These are phyloP conservation scores for Sphenopsis melanotis DNA, from an alignment of 2,797 vertebrate species.

Conservation along the genomic window DNA sequence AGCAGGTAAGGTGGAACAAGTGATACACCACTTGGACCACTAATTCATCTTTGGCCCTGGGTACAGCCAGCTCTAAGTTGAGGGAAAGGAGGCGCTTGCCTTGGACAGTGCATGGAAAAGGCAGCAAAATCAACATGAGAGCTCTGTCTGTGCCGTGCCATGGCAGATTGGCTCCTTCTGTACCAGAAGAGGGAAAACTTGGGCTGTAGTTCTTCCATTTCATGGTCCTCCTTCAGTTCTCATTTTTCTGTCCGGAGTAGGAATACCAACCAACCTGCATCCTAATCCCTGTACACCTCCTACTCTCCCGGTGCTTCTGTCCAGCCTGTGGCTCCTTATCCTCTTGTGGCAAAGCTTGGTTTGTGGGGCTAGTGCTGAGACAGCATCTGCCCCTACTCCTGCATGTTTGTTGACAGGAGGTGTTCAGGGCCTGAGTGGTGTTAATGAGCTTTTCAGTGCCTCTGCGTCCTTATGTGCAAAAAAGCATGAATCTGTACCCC, in stretches of 20 bases:
- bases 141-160: background rate
- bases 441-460: background rate
- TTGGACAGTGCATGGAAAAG: background rate
- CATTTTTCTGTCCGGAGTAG: background rate
- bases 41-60: background rate
- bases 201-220: background rate
- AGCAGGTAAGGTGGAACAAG: background rate
- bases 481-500: background rate
- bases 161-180: background rate
- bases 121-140: background rate
- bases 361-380: background rate
- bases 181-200: background rate
- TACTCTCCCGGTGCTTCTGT: background rate
- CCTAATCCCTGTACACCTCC: background rate
- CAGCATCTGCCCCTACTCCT: background rate
- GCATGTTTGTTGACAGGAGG: background rate
- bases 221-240: background rate
- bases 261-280: background rate
- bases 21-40: background rate
- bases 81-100: background rate
- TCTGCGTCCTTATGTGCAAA: background rate
- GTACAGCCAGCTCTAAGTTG: background rate
- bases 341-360: background rate
- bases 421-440: background rate
- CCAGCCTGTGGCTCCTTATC: background rate